phyloP scores from a whole-genome alignment of 2,797 vertebrate species.

The Ispidina lecontei region DNA sequence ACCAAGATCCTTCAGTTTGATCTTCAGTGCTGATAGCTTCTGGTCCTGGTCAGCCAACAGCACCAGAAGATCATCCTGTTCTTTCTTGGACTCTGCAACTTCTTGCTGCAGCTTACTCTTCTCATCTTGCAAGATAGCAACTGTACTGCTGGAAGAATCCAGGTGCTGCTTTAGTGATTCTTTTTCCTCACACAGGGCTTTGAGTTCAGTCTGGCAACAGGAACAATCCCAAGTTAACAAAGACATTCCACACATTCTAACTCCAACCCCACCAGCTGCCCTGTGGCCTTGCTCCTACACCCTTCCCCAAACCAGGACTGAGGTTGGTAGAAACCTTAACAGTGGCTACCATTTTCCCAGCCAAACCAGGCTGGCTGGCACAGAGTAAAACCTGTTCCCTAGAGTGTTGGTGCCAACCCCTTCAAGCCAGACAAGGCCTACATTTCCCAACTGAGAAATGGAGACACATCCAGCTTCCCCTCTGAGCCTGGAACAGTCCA shows the following conservation, averaged over 20 bases:
- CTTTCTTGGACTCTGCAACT: slow-evolving; percentile 92
- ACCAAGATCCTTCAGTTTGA: slow-evolving; percentile 89
- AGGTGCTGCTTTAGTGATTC: slow-evolving; percentile 85
- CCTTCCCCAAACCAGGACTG: background rate
- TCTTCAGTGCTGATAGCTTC: slow-evolving; percentile 89
- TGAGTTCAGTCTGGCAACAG: slow-evolving; percentile 81
- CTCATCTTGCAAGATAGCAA: slow-evolving; percentile 90
- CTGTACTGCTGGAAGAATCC: slow-evolving; percentile 89
- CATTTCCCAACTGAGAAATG: background rate
- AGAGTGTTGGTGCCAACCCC: background rate
- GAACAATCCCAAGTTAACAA: background rate
- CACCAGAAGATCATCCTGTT: slow-evolving; percentile 96
- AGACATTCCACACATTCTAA: fast-evolving
- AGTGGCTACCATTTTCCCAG: background rate
- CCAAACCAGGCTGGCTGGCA: fast-evolving
- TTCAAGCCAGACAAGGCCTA: background rate
- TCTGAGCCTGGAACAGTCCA: background rate
- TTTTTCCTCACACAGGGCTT: slow-evolving; percentile 79
- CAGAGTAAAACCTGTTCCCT: background rate
- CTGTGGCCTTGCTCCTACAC: background rate
- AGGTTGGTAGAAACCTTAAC: background rate
- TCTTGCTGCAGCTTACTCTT: slow-evolving; percentile 89
- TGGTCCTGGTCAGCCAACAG: slow-evolving; percentile 98
- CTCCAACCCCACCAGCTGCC: fast-evolving
- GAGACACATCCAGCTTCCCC: background rate